These are phyloP conservation scores for Rattus norvegicus DNA, from an alignment of 2,113 vertebrate species.

Conservation along the genomic window DNA sequence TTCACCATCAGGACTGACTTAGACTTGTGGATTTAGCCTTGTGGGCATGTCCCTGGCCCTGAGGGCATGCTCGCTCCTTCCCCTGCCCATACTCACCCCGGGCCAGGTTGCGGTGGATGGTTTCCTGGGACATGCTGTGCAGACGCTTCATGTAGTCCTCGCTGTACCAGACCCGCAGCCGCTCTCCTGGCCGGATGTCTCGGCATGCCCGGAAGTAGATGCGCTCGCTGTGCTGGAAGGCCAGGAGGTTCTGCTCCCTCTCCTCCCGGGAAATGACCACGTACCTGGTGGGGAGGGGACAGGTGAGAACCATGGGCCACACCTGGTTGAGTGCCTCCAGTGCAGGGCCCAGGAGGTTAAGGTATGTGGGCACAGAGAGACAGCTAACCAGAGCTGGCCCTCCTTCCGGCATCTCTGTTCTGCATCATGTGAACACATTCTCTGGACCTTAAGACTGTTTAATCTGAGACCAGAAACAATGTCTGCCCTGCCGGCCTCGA, in stretches of 20 bases:
- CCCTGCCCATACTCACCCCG: slow-evolving; percentile 87
- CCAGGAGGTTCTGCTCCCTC: slow-evolving; percentile 93
- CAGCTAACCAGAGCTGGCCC: not conserved
- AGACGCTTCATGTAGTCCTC: slow-evolving; percentile 94
- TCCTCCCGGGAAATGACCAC: slow-evolving; percentile 93
- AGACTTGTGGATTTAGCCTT: not conserved
- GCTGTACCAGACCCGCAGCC: slow-evolving; percentile 96
- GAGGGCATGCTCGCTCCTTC: not conserved
- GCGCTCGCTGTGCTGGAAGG: slow-evolving; percentile 92
- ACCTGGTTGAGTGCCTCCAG: not conserved
- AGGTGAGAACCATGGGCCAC: slow-evolving; percentile 58
- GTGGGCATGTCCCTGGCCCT: not conserved
- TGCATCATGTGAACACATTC: not conserved
- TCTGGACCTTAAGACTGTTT: not conserved
- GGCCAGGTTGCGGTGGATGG: slow-evolving; percentile 91
- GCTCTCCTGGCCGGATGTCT: slow-evolving; percentile 90
- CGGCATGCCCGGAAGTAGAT: slow-evolving; percentile 95
- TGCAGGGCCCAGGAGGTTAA: not conserved
- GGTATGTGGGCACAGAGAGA: not conserved
- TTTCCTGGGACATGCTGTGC: slow-evolving; percentile 93
- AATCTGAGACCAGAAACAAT: not conserved
- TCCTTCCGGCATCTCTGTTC: not conserved
- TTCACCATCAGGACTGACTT: not conserved
- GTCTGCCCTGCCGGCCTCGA: not conserved
- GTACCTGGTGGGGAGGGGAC: slow-evolving; percentile 87